Conservation (phyloP, 2,113 vertebrate genomes). For the Hystrix brachyura region DNA sequence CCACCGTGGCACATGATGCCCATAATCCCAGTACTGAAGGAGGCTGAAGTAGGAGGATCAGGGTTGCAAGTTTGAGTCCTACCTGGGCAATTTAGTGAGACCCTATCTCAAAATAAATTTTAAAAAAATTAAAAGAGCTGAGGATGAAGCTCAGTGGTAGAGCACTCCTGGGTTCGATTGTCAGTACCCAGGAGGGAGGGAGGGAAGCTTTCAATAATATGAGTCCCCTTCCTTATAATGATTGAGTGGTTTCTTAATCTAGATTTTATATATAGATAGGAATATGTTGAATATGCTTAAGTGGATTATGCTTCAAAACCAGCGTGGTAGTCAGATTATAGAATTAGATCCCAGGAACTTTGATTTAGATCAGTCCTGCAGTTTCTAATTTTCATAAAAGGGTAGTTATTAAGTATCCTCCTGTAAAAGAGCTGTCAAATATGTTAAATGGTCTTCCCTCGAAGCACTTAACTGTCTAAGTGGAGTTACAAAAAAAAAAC, state of each 20-base stretch:
- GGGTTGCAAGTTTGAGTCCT: not conserved
- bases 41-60: not conserved
- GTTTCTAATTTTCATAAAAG: constrained; percentile 60
- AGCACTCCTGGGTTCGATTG: not conserved
- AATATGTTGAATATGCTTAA: not conserved
- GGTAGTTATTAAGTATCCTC: constrained; percentile 14
- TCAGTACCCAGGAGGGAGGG: not conserved
- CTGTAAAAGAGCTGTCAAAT: not conserved
- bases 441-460: not conserved
- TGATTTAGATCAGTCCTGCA: constrained; percentile 28
- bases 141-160: not conserved
- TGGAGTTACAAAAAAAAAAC: not conserved
- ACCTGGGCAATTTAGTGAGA: not conserved
- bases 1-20: not conserved
- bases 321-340: not conserved
- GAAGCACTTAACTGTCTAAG: not conserved
- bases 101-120: not conserved
- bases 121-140: not conserved
- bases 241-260: not conserved
- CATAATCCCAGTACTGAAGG: not conserved
- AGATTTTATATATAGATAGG: not conserved
- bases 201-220: not conserved
- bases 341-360: constrained; percentile 41
- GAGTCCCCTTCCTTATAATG: constrained; percentile 21
- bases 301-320: not conserved